Percentiles rank a stretch among this genome's conserved stretches.
phyloP scores from a whole-genome alignment of 2,113 vertebrate genomes.

The Orientallactaga bullata region DNA sequence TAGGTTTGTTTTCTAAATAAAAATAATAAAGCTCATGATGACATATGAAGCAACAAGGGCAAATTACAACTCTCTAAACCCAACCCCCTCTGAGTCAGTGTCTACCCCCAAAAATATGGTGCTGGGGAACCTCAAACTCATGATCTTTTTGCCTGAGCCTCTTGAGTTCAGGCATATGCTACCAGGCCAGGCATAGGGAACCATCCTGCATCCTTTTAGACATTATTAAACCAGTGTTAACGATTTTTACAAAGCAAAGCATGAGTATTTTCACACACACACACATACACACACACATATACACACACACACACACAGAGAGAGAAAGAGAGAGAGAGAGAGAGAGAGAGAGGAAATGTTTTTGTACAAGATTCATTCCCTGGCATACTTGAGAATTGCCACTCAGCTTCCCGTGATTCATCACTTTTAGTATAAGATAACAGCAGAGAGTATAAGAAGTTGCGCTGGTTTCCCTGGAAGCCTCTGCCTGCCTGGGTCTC shows the following conservation, averaged over 20 bases:
- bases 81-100: not conserved
- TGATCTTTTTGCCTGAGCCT: not conserved
- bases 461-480: not conserved
- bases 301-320: not conserved
- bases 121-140: not conserved
- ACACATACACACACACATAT: not conserved
- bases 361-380: not conserved
- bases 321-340: too few relatives aligned
- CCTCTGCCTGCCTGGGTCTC: not conserved
- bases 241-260: slow-evolving; percentile 36
- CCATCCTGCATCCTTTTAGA: not conserved
- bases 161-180: not conserved
- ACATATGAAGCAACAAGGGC: not conserved
- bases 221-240: not conserved
- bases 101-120: not conserved
- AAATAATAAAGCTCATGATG: not conserved
- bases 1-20: slow-evolving; percentile 35
- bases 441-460: not conserved
- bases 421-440: not conserved
- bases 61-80: not conserved
- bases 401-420: not conserved
- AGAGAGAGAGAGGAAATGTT: slow-evolving; percentile 11
- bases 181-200: not conserved
- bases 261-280: not conserved
- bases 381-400: not conserved